phyloP scores from a whole-genome alignment of 2,888 invertebrate genomes.

The Caradrina kadenii region DNA sequence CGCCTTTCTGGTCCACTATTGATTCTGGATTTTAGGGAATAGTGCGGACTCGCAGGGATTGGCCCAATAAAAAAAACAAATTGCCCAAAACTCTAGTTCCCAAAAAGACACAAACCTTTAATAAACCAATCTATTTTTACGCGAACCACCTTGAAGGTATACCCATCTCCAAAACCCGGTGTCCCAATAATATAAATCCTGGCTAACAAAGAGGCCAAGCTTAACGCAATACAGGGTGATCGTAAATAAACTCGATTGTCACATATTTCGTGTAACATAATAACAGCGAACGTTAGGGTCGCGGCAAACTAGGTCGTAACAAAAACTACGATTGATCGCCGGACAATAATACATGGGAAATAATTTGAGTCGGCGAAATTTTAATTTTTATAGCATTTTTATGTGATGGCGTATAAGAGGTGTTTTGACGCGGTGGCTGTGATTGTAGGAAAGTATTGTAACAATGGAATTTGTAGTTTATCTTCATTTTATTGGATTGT shows the following conservation, averaged over 20 bases:
- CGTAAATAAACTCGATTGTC: slow-evolving; percentile 69
- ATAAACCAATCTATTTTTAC: slow-evolving; percentile 12
- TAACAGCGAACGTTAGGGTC: slow-evolving; percentile 55
- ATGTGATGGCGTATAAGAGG: slow-evolving; percentile 40
- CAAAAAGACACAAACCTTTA: slow-evolving; percentile 5
- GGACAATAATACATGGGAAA: slow-evolving; percentile 49
- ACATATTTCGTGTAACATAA: slow-evolving; percentile 66
- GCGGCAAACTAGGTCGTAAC: slow-evolving; percentile 47
- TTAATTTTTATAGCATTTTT: slow-evolving; percentile 58
- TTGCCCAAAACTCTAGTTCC: not conserved
- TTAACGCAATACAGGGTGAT: slow-evolving; percentile 56
- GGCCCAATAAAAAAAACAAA: not conserved
- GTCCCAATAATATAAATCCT: slow-evolving; percentile 56
- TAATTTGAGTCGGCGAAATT: slow-evolving; percentile 52
- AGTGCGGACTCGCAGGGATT: too few species aligned
- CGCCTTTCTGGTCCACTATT: too few species aligned
- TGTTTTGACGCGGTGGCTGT: slow-evolving; percentile 36
- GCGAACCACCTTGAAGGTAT: slow-evolving; percentile 12
- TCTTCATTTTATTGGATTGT: slow-evolving; percentile 43
- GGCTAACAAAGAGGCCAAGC: slow-evolving; percentile 48
- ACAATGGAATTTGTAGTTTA: slow-evolving; percentile 35
- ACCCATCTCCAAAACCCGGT: slow-evolving; percentile 31
- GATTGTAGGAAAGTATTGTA: slow-evolving; percentile 5
- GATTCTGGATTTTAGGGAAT: too few species aligned
- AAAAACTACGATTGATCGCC: slow-evolving; percentile 48